Base-by-base conservation (phyloP, 2,113 vertebrate genomes). In the Zosterops borbonicus region DNA sequence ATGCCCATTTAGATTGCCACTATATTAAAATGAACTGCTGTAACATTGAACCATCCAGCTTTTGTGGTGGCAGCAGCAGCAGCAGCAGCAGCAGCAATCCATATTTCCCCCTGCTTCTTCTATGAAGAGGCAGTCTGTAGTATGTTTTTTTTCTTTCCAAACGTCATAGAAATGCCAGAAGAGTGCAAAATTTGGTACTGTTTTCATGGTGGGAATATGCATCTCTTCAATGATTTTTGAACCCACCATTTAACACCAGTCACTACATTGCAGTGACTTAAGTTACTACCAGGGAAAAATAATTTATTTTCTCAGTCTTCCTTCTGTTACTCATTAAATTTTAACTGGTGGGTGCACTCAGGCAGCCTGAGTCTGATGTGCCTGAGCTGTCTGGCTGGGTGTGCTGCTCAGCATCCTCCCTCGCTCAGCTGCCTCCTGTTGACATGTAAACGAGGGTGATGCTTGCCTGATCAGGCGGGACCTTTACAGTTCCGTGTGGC, bases 211-310 rank as follows among this genome's bases (percentile, higher is more conserved):
- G 39, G 52, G 27, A 77, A 29, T 25, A 2, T 12, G 7, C 79
- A 14, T 83, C 82, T 21, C 58, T 33, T 41, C 23, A 21, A 44
- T 16, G 33, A 21, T 74, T 73, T 77, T 73, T 77, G 68, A 86
- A 67, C 33, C 33, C 25, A 37, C 68, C 17, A 3, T 78, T 93
- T 89, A 29, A 47, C 37, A 44, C 27, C n/a, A 60, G 56, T 87
- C 52, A 22, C 52, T 80, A 6, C 3, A 3, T 19, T 5, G 1
- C 25, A 64, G 64, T 0, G 0, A 14, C 15, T 22, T 39, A 56
- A 75, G 19, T 87, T 84, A 44, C 37, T 41, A 59, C 19, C 10
- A 53, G 41, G 81, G 44, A 59, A 31, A 76, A 9, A 29, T 2
- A 39, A 23, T 53, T 81, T 79, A 16, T 89, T 85, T 90, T 68